phyloP scores from a whole-genome alignment of 1,140 invertebrate species.

The Hyles euphorbiae region DNA sequence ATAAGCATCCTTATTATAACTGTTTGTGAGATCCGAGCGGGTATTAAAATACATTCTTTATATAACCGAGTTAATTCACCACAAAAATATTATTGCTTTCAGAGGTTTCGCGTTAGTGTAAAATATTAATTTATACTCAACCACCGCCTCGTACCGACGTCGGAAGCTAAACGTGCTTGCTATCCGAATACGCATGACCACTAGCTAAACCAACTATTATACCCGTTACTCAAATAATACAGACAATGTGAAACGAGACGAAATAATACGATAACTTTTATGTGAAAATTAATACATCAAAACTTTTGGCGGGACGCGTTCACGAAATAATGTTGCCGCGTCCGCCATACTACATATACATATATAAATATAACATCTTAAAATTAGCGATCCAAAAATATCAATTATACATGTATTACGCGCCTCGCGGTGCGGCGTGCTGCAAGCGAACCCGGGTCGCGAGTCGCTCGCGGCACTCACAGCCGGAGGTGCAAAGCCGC shows the following conservation, averaged over 20 bases:
- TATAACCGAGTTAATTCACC: slow-evolving; percentile 55
- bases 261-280: slow-evolving; percentile 58
- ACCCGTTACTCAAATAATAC: slow-evolving; percentile 17
- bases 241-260: slow-evolving; percentile 19
- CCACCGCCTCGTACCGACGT: slow-evolving; percentile 33
- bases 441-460: slow-evolving; percentile 41
- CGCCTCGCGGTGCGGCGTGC: slow-evolving; percentile 58
- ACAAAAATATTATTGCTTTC: slow-evolving; percentile 74
- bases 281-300: slow-evolving; percentile 72
- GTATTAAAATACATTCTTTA: slow-evolving; percentile 70
- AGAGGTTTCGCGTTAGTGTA: slow-evolving; percentile 60
- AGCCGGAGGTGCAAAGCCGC: slow-evolving; percentile 68
- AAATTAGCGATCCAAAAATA: slow-evolving; percentile 76
- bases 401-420: slow-evolving; percentile 71
- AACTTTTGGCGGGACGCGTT: slow-evolving; percentile 72
- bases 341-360: slow-evolving; percentile 72
- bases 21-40: slow-evolving; percentile 60
- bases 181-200: slow-evolving; percentile 70
- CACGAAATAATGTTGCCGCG: slow-evolving; percentile 69
- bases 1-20: slow-evolving; percentile 59
- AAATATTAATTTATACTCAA: slow-evolving; percentile 49
- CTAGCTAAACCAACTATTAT: slow-evolving; percentile 71
- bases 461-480: slow-evolving; percentile 11
- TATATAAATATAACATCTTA: slow-evolving; percentile 76
- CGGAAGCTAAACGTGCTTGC: slow-evolving; percentile 65